Evolutionary conservation across 2,888 invertebrate genomes (phyloP), one percentile per base, ranked within the genome.

Genomic region (Pinctada fucata): DNA sequence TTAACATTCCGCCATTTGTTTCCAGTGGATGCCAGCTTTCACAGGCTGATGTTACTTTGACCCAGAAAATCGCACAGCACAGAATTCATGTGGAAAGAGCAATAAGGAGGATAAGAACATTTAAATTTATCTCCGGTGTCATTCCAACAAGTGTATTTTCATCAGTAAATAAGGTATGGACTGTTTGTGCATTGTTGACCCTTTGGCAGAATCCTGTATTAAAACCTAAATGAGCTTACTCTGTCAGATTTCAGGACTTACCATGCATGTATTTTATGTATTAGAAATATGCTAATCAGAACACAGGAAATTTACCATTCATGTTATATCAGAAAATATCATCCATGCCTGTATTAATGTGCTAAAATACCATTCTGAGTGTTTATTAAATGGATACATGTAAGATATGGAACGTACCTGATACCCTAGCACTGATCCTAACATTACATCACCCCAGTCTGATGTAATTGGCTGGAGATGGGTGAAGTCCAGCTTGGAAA

Each of bases 151-250:
- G 52, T 48, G 0, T 75, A 49, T 75, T 78, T 58, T 3, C 50
- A 45, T 31, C 45, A 45, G 16, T 78, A 10, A 80, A 80, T 52
- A 13, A 78, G 68, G 75, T 80, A 0, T 78, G 80, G 80, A 31
- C 71, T 52, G 78, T 80, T 3, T 77, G 80, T 78, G 50, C 65
- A 48, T 16, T 66, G 6, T 45, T 80, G 6, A 78, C 80, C 3
- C 48, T 70, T 2, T 79, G 66, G 10, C 52, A 71, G 31, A 58
- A 75, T 58, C 31, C 70, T 5, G 69, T 64, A 52, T 50, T 79
- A 8, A 73, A 73, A 69, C 10, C 6, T 6, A 70, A 48, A 70
- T 31, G 31, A 31, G 31, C 31, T 31, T 31, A 31, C 31, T 31
- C 31, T 31, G 31, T 31, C 31, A 31, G 31, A 31, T 31, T 31